Conservation (phyloP, 2,797 vertebrate species). For the Sebastes iracundus region DNA sequence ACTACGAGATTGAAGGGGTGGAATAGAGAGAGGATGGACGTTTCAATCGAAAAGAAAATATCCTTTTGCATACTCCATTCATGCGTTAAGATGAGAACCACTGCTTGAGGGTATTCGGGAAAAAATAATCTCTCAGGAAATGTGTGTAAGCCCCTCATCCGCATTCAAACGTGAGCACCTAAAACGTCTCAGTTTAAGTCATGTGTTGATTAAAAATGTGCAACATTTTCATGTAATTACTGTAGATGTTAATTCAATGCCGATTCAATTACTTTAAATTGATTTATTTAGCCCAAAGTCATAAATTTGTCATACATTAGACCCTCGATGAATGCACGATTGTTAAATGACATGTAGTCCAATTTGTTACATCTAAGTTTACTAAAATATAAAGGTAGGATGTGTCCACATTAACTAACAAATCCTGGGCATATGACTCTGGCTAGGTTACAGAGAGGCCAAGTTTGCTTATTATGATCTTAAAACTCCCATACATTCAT, state of each 20-base stretch:
- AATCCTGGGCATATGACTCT: too few species aligned
- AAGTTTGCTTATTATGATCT: too few species aligned
- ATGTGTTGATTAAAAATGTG: neutral
- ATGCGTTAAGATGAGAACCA: conserved; percentile 47
- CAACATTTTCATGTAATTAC: neutral
- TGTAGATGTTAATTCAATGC: neutral
- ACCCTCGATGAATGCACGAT: neutral
- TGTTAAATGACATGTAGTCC: neutral
- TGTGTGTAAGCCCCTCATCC: conserved; percentile 8
- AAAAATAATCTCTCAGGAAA: conserved; percentile 22
- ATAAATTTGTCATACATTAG: neutral
- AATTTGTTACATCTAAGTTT: neutral
- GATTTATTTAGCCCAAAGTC: neutral
- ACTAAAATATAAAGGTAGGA: too few species aligned
- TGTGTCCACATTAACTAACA: too few species aligned
- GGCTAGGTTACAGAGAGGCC: too few species aligned
- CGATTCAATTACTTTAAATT: neutral
- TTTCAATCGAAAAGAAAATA: conserved; percentile 54
- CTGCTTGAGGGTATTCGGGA: conserved; percentile 21
- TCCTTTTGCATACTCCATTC: conserved; percentile 44
- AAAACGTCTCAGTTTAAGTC: neutral
- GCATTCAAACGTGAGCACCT: neutral
- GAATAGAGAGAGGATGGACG: conserved; percentile 35
- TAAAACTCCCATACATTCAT: too few species aligned
- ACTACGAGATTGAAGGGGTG: conserved; percentile 47